Conservation (phyloP, 2,797 vertebrate genomes). For the Aselliscus stoliczkanus region DNA sequence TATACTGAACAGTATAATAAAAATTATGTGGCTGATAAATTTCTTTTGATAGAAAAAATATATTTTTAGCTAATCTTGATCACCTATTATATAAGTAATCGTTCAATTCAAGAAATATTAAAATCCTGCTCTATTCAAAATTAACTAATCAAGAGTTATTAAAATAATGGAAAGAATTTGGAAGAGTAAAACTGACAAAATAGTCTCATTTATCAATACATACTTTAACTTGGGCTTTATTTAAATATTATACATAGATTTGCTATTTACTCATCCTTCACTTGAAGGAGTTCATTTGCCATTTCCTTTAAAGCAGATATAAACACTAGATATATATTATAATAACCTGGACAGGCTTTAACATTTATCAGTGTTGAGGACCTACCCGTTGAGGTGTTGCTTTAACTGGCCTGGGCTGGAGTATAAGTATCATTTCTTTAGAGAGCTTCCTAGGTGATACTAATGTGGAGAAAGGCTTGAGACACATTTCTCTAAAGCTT, state of each 20-base stretch:
- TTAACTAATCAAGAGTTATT: not conserved
- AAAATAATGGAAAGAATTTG: not conserved
- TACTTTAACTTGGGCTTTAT: not conserved
- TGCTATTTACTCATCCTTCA: not conserved
- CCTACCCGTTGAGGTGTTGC: not conserved
- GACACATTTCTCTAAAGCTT: not conserved
- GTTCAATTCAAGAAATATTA: not conserved
- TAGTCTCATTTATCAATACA: not conserved
- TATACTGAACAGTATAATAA: not conserved
- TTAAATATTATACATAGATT: not conserved
- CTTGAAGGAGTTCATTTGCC: not conserved
- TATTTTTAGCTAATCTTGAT: not conserved
- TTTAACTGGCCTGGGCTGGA: not conserved
- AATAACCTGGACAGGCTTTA: not conserved
- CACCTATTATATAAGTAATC: not conserved
- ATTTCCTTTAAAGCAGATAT: not conserved
- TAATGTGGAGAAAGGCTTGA: not conserved
- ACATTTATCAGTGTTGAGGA: not conserved
- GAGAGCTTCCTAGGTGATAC: not conserved
- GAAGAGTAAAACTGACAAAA: not conserved
- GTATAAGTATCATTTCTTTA: not conserved
- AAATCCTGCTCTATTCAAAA: not conserved
- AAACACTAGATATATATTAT: not conserved
- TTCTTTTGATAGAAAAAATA: not conserved
- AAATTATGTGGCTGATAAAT: not conserved